A percentile compares a stretch with the other conserved stretches of the same genome.
These are phyloP conservation scores for Indri indri DNA, from an alignment of 2,113 vertebrate genomes.

Conservation along the genomic window DNA sequence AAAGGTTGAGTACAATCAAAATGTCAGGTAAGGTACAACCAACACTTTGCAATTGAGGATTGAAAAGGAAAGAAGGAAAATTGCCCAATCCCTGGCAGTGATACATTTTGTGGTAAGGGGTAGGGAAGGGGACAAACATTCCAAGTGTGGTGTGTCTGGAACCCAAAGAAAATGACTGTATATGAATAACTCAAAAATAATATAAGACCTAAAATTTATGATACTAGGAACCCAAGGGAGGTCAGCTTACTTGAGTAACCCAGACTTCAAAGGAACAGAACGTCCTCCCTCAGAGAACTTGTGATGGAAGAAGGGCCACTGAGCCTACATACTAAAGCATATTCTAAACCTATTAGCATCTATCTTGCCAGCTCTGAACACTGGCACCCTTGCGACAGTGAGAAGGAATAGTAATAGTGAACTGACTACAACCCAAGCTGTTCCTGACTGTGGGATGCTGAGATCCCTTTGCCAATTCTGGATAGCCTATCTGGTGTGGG, in stretches of 20 bases:
- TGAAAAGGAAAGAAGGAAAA: slow-evolving; percentile 2
- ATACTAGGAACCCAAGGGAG: background rate
- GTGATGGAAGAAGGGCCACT: background rate
- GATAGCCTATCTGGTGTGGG: background rate
- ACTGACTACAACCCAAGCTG: background rate
- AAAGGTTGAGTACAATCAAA: background rate
- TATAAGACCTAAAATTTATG: background rate
- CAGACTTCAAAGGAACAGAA: background rate
- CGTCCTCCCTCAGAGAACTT: background rate
- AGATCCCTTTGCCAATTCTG: background rate
- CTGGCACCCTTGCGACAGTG: background rate
- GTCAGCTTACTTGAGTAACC: background rate
- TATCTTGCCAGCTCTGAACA: background rate
- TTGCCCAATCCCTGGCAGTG: background rate
- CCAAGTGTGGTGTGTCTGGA: background rate
- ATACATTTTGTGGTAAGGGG: background rate
- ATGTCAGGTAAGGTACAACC: background rate
- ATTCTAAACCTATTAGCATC: background rate
- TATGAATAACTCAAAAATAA: background rate
- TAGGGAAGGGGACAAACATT: background rate
- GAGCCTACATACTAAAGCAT: background rate
- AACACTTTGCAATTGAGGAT: background rate
- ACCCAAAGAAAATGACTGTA: background rate
- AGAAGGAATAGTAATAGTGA: background rate
- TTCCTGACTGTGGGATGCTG: background rate